phyloP scores from a whole-genome alignment of 2,888 invertebrate genomes.

The Drosophila borborema region DNA sequence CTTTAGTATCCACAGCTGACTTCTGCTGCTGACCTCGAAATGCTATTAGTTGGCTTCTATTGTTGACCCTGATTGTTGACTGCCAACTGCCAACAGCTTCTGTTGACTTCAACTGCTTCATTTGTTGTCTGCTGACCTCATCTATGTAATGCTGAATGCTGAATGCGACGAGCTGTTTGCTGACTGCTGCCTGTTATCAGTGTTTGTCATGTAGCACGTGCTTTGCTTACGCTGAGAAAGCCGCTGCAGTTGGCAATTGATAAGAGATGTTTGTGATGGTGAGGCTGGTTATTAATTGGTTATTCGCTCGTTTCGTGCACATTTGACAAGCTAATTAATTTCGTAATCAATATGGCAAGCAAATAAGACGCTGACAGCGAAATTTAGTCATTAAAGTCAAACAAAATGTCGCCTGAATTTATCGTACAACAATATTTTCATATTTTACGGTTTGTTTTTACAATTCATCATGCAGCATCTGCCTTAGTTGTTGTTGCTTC shows the following conservation, averaged over 20 bases:
- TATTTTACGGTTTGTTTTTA: constrained; percentile 17
- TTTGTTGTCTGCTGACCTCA: not conserved
- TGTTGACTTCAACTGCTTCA: not conserved
- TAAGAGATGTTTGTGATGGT: constrained; percentile 22
- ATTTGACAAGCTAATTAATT: constrained; percentile 74
- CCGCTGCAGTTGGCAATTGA: constrained; percentile 37
- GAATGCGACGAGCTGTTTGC: not conserved
- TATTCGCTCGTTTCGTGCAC: constrained; percentile 33
- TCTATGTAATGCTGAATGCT: not conserved
- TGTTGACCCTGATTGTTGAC: not conserved
- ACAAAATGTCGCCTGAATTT: constrained; percentile 55
- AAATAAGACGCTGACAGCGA: constrained; percentile 54
- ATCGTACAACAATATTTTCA: constrained; percentile 29
- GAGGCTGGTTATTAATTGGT: constrained; percentile 34
- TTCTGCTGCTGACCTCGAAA: not conserved
- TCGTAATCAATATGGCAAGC: constrained; percentile 66
- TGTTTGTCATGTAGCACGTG: constrained; percentile 39
- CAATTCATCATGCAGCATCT: constrained; percentile 55
- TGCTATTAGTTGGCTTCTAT: not conserved
- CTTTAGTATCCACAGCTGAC: not conserved
- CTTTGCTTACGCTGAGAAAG: constrained; percentile 13
- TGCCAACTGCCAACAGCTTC: not conserved
- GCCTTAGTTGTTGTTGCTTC: constrained; percentile 4
- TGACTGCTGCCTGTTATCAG: constrained; percentile 25
- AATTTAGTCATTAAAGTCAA: constrained; percentile 74